phyloP scores from a whole-genome alignment of 23 tunicate genomes.

The Phallusia fumigata region DNA sequence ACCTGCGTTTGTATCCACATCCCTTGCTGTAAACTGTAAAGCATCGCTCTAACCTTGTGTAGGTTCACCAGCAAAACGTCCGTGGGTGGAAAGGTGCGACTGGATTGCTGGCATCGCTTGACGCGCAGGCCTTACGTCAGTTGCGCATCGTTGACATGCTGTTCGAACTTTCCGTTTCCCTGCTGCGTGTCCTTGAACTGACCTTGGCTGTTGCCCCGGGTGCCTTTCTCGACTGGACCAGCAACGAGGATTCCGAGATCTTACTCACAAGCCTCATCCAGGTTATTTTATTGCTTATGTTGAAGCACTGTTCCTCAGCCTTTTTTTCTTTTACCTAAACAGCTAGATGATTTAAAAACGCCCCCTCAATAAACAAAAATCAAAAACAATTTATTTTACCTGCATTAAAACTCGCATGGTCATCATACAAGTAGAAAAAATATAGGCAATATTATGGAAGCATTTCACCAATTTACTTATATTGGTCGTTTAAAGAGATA shows the following conservation, averaged over 20 bases:
- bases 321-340: too few species aligned
- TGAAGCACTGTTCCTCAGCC: neutral
- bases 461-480: too few species aligned
- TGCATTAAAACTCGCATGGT: too few species aligned
- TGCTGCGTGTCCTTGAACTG: constrained; percentile 85
- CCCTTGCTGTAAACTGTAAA: too few species aligned
- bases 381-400: too few species aligned
- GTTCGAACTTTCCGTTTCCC: constrained; percentile 84
- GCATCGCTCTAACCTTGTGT: too few species aligned
- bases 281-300: constrained; percentile 13
- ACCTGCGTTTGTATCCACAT: too few species aligned
- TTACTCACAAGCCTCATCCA: constrained; percentile 48
- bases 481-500: too few species aligned
- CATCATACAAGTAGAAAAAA: too few species aligned
- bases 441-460: too few species aligned
- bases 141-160: constrained; percentile 95
- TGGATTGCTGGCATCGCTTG: constrained; percentile 84
- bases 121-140: constrained; percentile 88
- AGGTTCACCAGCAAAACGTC: constrained; percentile 84
- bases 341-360: too few species aligned
- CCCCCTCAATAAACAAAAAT: too few species aligned
- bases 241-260: constrained; percentile 62
- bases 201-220: constrained; percentile 78
- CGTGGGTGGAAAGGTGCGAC: constrained; percentile 46
- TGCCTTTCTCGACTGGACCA: constrained; percentile 82